Percentiles rank a stretch among this genome's conserved stretches.
Conservation (phyloP, 1,140 invertebrate species). For the Drosophila chauvacae region DNA sequence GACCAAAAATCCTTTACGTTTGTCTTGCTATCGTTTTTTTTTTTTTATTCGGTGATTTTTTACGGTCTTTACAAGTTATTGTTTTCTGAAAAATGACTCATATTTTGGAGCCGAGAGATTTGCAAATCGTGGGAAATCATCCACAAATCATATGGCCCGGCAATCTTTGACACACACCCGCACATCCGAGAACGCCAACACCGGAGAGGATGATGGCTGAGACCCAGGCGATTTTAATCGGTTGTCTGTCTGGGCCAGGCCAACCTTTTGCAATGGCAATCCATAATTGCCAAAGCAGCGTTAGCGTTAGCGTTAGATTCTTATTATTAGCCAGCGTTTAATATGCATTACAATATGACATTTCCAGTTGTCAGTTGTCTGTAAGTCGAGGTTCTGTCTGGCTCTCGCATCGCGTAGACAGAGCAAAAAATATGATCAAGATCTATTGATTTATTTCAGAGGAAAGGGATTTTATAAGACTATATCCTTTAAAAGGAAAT, state of each 20-base stretch:
- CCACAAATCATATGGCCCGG: constrained; percentile 48
- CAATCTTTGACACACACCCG: constrained; percentile 69
- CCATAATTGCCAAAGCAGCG: constrained; percentile 57
- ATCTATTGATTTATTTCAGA: neutral
- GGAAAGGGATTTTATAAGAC: neutral
- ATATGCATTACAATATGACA: constrained; percentile 71
- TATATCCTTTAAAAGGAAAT: too few relatives aligned
- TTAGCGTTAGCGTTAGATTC: constrained; percentile 61
- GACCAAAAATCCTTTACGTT: constrained; percentile 42
- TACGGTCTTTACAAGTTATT: constrained; percentile 71
- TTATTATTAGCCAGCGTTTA: constrained; percentile 72
- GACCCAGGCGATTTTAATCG: constrained; percentile 41
- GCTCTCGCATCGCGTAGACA: constrained; percentile 48
- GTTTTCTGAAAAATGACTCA: constrained; percentile 75
- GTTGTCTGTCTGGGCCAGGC: constrained; percentile 51
- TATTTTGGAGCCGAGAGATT: constrained; percentile 40
- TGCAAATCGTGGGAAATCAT: constrained; percentile 79
- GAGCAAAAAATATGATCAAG: constrained; percentile 36
- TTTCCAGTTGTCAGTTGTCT: constrained; percentile 54
- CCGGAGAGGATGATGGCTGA: constrained; percentile 35
- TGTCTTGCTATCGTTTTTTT: constrained; percentile 14
- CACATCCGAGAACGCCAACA: constrained; percentile 54
- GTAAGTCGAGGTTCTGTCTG: constrained; percentile 16
- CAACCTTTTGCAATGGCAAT: constrained; percentile 63
- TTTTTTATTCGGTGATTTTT: constrained; percentile 45